Evolutionary conservation across 2,113 vertebrate genomes (phyloP), one percentile per base, ranked within the genome.

Genomic region (Peromyscus leucopus): DNA sequence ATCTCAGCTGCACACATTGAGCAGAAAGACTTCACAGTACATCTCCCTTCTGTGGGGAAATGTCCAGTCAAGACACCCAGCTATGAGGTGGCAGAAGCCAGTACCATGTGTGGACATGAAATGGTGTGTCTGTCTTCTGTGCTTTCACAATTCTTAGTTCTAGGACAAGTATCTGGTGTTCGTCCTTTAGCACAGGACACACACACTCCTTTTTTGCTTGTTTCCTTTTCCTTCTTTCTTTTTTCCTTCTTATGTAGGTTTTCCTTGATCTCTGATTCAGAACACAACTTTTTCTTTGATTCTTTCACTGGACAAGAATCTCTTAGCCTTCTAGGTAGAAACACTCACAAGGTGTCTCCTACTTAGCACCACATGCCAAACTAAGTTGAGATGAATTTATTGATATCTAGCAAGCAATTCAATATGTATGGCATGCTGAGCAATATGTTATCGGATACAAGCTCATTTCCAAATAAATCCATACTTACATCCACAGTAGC

Each of bases 81-180:
- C 61, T 5, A 8, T 28, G 22, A 69, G 16, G 22, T 46, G 42
- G 39, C 11, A 0, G 7, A 71, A 61, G 71, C 8, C 7, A 24
- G 4, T 2, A 61, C 16, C 5, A 1, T 11, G 1, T 0, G 1
- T 65, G 36, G 21, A 1, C 13, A 1, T 21, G 4, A 5, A 36
- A 4, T 10, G 1, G n/a, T 6, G 4, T 69, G 21, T 5, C 16
- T 86, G 5, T 48, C 28, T 83, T 55, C 39, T 55, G 5, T 9
- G 39, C 39, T 42, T 90, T 79, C 86, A 72, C n/a, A 19, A 10
- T 36, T 16, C 7, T 15, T 39, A 82, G 51, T 24, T 84, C 51
- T 2, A 79, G 4, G 33, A 21, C 46, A n/a, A 65, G 59, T 31
- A 28, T 17, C 19, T 31, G 7, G 9, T 2, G 21, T 46, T 71